Base-by-base conservation (phyloP, 2,888 invertebrate species). In the Zelleria hepariella region DNA sequence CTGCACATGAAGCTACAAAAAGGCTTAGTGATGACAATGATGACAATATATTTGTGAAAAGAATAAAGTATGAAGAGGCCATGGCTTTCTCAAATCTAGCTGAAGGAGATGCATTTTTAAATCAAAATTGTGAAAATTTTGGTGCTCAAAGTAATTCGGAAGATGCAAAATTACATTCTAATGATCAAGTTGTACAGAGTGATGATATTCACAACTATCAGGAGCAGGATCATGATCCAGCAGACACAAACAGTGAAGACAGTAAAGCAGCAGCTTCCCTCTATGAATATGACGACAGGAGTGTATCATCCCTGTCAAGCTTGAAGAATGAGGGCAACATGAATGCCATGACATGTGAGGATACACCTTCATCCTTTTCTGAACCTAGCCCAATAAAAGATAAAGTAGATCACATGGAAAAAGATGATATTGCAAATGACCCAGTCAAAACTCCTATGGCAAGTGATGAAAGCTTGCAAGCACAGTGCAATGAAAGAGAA, bases 201-300 rank as follows among this genome's bases (percentile, higher is more conserved):
- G 23, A 51, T 1, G 21, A 21, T 20, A 51, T 51, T 23, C 18
- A 51, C 20, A 73, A 56, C 82, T 78, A 63, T 68, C 80, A 64
- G 5, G 77, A 73, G 20, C 80, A 78, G 62, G 85, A 85, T 57
- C 75, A 76, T 62, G 76, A 59, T 25, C 20, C 23, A 58, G n/a
- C 66, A 57, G 85, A 86, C 63, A 80, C 81, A 51, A 82, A 81
- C 55, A 85, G 82, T 75, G 82, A 85, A 68, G 82, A 85, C 59
- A 83, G 82, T 62, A 86, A 86, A 72, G 80, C 77, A 20, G 78
- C 81, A 57, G 69, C 73, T 15, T 80, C 80, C 61, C 71, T 80
- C 8, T 85, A 81, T 79, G 86, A 87, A 63, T 85, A 82, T 82
- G 85, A 88, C 73, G 85, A 82, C 62, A 77, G 73, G 67, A 85